Conservation (phyloP, 2,113 vertebrate genomes). For the Dromaius novaehollandiae region DNA sequence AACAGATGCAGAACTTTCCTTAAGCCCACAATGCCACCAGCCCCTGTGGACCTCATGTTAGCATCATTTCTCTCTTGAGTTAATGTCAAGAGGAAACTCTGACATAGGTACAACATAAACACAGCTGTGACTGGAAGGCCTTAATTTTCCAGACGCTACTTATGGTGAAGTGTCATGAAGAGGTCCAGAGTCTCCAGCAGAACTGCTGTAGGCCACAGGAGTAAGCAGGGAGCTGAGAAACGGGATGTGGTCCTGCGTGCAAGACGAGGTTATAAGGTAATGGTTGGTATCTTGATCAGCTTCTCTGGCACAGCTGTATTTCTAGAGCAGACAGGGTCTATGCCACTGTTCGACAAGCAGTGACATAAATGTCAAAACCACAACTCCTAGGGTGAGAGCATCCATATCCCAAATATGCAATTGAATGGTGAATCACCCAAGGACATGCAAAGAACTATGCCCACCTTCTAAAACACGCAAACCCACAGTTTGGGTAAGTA, state of each 20-base stretch:
- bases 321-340: not conserved
- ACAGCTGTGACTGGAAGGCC: accelerated
- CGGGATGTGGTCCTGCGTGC: not conserved
- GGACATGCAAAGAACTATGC: not conserved
- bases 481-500: not conserved
- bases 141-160: not conserved
- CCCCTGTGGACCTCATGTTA: accelerated
- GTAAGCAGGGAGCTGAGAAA: not conserved
- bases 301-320: not conserved
- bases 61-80: not conserved
- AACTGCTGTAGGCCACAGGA: accelerated
- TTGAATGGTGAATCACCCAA: not conserved
- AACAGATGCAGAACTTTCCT: not conserved
- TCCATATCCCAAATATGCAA: not conserved
- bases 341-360: not conserved
- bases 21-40: not conserved
- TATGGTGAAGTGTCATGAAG: not conserved
- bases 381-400: not conserved
- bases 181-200: not conserved
- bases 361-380: accelerated
- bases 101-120: not conserved
- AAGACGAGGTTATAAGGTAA: not conserved
- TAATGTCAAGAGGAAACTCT: not conserved
- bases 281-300: not conserved
- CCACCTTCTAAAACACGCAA: not conserved